These are phyloP conservation scores for Alcedo atthis DNA, from an alignment of 2,797 vertebrate species.

Conservation along the genomic window DNA sequence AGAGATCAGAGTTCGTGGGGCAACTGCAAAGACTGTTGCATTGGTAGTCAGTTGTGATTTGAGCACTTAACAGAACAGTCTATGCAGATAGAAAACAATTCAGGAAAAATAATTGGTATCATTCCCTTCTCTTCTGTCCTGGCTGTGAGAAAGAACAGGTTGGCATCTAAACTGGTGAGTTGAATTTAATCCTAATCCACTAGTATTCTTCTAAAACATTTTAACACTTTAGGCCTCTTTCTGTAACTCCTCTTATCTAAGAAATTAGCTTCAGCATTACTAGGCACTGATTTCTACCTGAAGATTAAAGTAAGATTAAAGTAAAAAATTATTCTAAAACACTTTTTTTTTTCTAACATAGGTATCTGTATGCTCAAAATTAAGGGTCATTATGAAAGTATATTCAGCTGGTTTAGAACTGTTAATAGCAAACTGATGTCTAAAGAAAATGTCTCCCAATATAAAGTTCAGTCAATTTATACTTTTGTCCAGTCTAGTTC, in stretches of 20 bases:
- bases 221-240: background rate
- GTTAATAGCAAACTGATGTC: background rate
- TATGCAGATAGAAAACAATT: background rate
- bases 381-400: background rate
- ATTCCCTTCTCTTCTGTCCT: background rate
- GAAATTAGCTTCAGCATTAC: background rate
- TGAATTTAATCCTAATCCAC: background rate
- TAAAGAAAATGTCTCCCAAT: background rate
- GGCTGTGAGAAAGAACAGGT: background rate
- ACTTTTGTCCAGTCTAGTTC: background rate
- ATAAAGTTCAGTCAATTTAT: background rate
- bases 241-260: background rate
- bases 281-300: background rate
- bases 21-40: background rate
- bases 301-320: background rate
- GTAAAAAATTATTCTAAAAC: background rate
- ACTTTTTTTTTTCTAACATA: background rate
- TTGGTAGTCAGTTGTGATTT: background rate
- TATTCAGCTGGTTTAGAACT: background rate
- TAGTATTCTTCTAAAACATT: background rate
- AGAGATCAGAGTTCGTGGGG: background rate
- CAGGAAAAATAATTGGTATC: background rate
- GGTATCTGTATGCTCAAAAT: background rate
- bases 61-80: background rate
- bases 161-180: background rate